Evolutionary conservation across 2,888 invertebrate genomes (phyloP).

Genomic region (Scaptomyza parva): DNA sequence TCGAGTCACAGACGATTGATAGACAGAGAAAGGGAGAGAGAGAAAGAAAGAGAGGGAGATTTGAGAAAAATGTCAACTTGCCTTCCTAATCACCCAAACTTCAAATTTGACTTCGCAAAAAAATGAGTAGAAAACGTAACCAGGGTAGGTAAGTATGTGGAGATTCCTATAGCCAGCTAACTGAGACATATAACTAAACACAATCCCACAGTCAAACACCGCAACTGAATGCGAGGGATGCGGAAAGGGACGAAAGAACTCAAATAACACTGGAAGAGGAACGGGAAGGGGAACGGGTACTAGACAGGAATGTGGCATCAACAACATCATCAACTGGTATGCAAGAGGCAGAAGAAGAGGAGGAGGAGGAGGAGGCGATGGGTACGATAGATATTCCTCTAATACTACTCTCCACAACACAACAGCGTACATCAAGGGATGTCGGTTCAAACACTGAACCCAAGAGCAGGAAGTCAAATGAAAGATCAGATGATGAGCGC

Average conservation of each 20-base stretch:
- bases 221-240: background rate
- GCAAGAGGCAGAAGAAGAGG: background rate
- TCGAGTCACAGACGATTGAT: constrained; percentile 1
- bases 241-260: background rate
- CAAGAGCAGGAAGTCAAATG: no score
- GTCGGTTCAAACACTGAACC: background rate
- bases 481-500: background rate
- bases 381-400: background rate
- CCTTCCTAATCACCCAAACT: background rate
- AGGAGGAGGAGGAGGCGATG: background rate
- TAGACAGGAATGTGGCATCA: background rate
- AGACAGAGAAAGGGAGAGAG: background rate
- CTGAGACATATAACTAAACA: constrained; percentile 12
- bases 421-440: background rate
- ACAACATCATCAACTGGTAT: background rate
- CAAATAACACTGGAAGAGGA: constrained; percentile 2
- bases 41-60: constrained; percentile 42
- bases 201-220: constrained; percentile 24
- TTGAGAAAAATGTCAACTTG: constrained; percentile 74
- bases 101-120: constrained; percentile 29
- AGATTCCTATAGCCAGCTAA: background rate
- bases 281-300: background rate
- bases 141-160: constrained; percentile 63
- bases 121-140: constrained; percentile 65
- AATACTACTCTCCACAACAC: constrained; percentile 1